phyloP scores from a whole-genome alignment of 2,888 invertebrate species.

The Melinaea marsaeus region DNA sequence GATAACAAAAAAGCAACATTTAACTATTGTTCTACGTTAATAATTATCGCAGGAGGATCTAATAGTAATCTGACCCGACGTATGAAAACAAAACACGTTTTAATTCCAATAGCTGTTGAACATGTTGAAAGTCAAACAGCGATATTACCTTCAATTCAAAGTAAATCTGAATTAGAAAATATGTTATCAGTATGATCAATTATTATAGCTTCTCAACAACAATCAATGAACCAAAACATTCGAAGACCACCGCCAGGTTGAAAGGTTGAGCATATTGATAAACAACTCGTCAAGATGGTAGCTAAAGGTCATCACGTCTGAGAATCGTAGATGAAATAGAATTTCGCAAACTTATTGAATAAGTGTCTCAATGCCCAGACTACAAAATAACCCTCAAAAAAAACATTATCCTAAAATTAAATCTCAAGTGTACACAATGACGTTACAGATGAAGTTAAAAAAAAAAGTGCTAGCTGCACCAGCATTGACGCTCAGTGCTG shows the following conservation, averaged over 20 bases:
- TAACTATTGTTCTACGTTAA: slow-evolving; percentile 4
- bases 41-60: background rate
- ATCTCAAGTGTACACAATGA: too few relatives aligned
- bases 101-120: too few relatives aligned
- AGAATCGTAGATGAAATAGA: slow-evolving; percentile 29
- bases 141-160: background rate
- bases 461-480: too few relatives aligned
- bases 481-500: too few relatives aligned
- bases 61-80: background rate
- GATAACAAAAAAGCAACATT: slow-evolving; percentile 7
- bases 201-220: background rate
- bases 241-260: slow-evolving; percentile 21
- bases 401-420: background rate
- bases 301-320: slow-evolving; percentile 29
- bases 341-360: slow-evolving; percentile 20
- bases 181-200: background rate
- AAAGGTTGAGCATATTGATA: slow-evolving; percentile 28
- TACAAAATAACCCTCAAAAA: slow-evolving; percentile 11
- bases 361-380: slow-evolving; percentile 23
- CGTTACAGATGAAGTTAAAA: too few relatives aligned
- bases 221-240: slow-evolving; percentile 6
- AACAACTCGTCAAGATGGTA: slow-evolving; percentile 29
- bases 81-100: background rate
- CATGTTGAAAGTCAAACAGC: background rate
- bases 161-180: slow-evolving; percentile 5